Base-by-base conservation (phyloP, 2,888 invertebrate genomes). In the Caenorhabditis virilis region DNA sequence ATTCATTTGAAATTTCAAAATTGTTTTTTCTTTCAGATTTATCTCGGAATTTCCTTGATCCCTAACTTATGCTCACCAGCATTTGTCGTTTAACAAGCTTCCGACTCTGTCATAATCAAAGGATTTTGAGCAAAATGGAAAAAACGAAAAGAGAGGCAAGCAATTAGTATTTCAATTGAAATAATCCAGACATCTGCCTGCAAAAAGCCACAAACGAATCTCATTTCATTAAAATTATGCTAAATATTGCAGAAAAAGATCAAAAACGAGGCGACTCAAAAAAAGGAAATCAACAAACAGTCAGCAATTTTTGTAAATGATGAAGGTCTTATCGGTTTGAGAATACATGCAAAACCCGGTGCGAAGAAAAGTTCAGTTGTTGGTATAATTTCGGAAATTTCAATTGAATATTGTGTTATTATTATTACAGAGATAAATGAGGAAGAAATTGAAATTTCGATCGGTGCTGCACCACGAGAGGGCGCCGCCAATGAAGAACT, bases 401-500 rank as follows among this genome's bases (percentile, higher is more conserved):
- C 22, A 42, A 38, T 11, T 11, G 4, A 41, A 20, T 56, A n/a
- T 75, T 86, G 88, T 87, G 76, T 87, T 89, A n/a, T n/a, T n/a
- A n/a, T 57, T 42, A 54, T 57, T 62, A 35, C 51, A 78, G 78
- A 74, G 42, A 59, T 78, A 7, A 67, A 70, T 25, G 69, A 65
- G 20, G 83, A 84, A 1, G 90, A 90, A 79, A 87, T 91, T 25
- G 89, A 89, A n/a, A 86, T 91, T 15, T 89, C 90, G 82, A 90
- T 91, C 69, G 88, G 88, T 59, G 91, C 91, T 1, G 90, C 90
- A n/a, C 90, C 91, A 0, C 87, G 89, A 4, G 91, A 91, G 79
- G 90, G 91, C 2, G 90, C 90, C 85, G 91, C 91, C 13, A 91
- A 91, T 78, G 86, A 88, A 35, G 91, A 90, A 82, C 86, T 91